phyloP scores from a whole-genome alignment of 2,888 invertebrate genomes.

The Pinctada fucata region DNA sequence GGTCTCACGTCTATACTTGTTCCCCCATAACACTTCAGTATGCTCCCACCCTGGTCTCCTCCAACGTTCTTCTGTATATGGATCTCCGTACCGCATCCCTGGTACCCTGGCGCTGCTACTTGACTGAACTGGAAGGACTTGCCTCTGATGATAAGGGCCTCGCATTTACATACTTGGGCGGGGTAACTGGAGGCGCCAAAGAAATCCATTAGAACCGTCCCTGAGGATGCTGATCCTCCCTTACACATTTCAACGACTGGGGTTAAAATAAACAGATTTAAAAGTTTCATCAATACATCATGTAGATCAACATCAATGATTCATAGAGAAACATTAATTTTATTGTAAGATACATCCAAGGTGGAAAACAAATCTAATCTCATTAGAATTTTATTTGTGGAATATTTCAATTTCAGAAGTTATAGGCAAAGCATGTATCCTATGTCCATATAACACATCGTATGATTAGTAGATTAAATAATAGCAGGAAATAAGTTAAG shows the following conservation, averaged over 20 bases:
- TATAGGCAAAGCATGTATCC: too few relatives aligned
- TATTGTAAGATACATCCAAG: too few relatives aligned
- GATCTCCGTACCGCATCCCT: constrained; percentile 33
- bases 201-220: constrained; percentile 27
- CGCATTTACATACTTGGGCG: constrained; percentile 19
- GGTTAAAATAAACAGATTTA: background rate
- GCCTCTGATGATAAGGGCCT: constrained; percentile 18
- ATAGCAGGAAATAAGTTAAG: too few relatives aligned
- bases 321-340: too few relatives aligned
- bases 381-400: too few relatives aligned
- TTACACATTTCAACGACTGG: constrained; percentile 29
- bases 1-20: constrained; percentile 8
- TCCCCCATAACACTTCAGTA: constrained; percentile 24
- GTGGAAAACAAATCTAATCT: too few relatives aligned
- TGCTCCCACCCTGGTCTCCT: constrained; percentile 7
- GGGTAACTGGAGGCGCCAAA: constrained; percentile 7
- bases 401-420: too few relatives aligned
- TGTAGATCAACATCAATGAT: too few relatives aligned
- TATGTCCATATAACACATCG: too few relatives aligned
- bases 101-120: constrained; percentile 25
- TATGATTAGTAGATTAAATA: too few relatives aligned
- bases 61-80: constrained; percentile 15
- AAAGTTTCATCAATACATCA: too few relatives aligned
- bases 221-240: constrained; percentile 3
- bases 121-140: constrained; percentile 25